These are phyloP conservation scores for Caenorhabditis drosophilae DNA, from an alignment of 2,888 invertebrate genomes.

Conservation along the genomic window DNA sequence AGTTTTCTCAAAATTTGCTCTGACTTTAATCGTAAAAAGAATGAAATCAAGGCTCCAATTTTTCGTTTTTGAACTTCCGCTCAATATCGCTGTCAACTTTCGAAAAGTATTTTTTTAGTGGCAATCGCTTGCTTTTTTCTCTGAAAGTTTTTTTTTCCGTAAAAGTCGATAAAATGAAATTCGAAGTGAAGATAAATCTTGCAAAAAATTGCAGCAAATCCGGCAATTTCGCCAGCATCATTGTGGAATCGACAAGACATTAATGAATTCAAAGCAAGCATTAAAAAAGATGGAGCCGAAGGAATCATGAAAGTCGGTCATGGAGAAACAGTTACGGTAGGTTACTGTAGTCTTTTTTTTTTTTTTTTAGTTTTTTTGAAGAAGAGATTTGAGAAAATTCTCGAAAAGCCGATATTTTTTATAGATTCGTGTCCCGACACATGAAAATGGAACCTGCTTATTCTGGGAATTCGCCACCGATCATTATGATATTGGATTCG, in stretches of 20 bases:
- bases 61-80: too few species aligned
- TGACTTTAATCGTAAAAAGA: not conserved
- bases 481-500: constrained; percentile 91
- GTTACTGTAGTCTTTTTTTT: too few species aligned
- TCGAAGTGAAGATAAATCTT: not conserved
- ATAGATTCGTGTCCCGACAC: constrained; percentile 89
- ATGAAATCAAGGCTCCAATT: not conserved
- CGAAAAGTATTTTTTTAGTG: not conserved
- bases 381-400: not conserved
- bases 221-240: constrained; percentile 76
- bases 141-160: not conserved
- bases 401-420: constrained; percentile 9
- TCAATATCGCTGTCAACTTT: too few species aligned
- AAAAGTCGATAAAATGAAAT: not conserved
- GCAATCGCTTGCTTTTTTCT: not conserved
- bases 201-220: constrained; percentile 62
- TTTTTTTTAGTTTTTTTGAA: too few species aligned
- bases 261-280: constrained; percentile 81
- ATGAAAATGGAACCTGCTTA: constrained; percentile 86
- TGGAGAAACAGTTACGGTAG: constrained; percentile 92
- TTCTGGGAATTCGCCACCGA: constrained; percentile 99
- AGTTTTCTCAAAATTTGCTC: not conserved
- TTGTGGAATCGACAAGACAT: constrained; percentile 96
- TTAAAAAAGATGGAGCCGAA: constrained; percentile 79
- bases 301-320: constrained; percentile 91